Evolutionary conservation across 2,113 vertebrate species (phyloP), one percentile per base, ranked within the genome.

Genomic region (Tautogolabrus adspersus): DNA sequence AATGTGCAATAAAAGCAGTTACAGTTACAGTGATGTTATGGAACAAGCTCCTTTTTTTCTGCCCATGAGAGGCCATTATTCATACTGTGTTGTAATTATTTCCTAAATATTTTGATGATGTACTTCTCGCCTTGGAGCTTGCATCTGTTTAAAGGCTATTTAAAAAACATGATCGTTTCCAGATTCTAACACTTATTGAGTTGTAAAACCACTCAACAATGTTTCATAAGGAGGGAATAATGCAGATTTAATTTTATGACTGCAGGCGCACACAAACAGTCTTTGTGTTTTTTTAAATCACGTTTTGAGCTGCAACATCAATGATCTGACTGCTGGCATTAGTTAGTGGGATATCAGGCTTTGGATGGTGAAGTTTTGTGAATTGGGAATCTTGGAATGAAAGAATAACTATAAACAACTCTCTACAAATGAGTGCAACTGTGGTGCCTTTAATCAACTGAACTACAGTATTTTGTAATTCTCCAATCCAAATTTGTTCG

Each of bases 21-120:
- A 68, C 60, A 64, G 51, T 81, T 76, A 59, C 37, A 78, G 66
- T 80, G 83, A 80, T 72, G 77, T 60, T 72, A 82, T 85, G 72
- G 72, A 83, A 77, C 55, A 82, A 67, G 59, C 37, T 16, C 5
- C 42, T 44, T 21, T 74, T 77, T 42, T 66, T 72, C 26, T 72
- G 38, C 60, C 67, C 46, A 59, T 58, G 40, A 64, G 66, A 13
- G 38, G 63, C 42, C 47, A 26, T 70, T 73, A 72, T 78, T 83
- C 63, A 82, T 65, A 59, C 58, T n/a, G 30, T 75, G 55, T 18
- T 71, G 77, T 84, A 79, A 82, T 77, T 79, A 80, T 86, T 83
- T 87, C 83, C 79, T 15, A 72, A 68, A 76, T 63, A 16, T 63
- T 68, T 71, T 74, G 64, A 75, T 79, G 55, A 73, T 61, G 70